Percentiles rank a stretch among this genome's conserved stretches.
Evolutionary conservation across 2,797 vertebrate species (phyloP).

Genomic region (Leucoraja ocellata): DNA sequence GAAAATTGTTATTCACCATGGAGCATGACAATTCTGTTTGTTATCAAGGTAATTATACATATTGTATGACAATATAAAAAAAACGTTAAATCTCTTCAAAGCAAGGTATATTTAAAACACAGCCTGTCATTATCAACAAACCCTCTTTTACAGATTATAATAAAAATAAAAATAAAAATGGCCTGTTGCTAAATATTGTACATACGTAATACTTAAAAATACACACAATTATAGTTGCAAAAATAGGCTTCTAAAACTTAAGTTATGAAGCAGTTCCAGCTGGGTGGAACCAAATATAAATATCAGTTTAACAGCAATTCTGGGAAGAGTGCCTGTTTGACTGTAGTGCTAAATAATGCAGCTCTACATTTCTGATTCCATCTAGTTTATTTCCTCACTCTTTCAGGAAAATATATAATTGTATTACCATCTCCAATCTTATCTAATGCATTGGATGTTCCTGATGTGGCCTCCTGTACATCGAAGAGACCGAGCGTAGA

Average conservation of each 20-base stretch:
- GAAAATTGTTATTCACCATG: not conserved
- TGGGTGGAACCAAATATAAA: not conserved
- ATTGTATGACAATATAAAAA: not conserved
- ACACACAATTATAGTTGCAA: conserved; percentile 3
- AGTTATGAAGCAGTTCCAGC: not conserved
- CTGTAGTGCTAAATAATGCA: conserved; percentile 14
- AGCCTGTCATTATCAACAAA: conserved; percentile 1
- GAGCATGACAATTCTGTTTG: conserved; percentile 1
- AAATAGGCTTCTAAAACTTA: conserved; percentile 8
- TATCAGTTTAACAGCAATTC: not conserved
- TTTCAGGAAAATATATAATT: no score
- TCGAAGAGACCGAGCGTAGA: no score
- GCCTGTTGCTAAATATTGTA: conserved; percentile 3
- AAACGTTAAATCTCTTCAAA: conserved; percentile 15
- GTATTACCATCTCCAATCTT: not conserved
- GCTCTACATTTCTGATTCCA: not conserved
- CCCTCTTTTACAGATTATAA: not conserved
- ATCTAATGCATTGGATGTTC: no score
- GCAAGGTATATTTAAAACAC: not conserved
- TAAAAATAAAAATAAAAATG: not conserved
- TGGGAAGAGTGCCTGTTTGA: not conserved
- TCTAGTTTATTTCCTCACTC: not conserved
- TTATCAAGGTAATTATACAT: conserved; percentile 2
- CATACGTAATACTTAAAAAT: conserved; percentile 5
- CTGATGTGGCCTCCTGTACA: no score